phyloP scores from a whole-genome alignment of 2,888 invertebrate species.

The Horisme vitalbata region DNA sequence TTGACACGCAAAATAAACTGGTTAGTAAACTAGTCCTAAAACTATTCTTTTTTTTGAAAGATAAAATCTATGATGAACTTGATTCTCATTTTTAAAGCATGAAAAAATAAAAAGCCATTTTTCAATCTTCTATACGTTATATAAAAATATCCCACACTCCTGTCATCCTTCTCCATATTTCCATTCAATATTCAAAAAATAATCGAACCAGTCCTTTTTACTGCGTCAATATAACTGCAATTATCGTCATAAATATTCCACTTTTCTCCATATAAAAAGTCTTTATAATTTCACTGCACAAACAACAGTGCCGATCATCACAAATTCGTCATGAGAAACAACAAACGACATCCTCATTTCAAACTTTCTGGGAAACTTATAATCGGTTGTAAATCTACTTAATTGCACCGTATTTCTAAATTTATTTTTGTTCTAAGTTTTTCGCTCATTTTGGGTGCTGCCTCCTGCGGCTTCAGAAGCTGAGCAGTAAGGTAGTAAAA shows the following conservation, averaged over 20 bases:
- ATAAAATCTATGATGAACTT: too few species aligned
- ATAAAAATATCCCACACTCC: too few species aligned
- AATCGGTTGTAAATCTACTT: slow-evolving; percentile 76
- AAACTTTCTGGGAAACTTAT: slow-evolving; percentile 60
- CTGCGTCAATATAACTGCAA: slow-evolving; percentile 29
- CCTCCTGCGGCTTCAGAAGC: slow-evolving; percentile 78
- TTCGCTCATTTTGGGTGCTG: slow-evolving; percentile 64
- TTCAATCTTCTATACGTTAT: too few species aligned
- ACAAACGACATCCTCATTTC: slow-evolving; percentile 45
- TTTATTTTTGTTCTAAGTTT: slow-evolving; percentile 53
- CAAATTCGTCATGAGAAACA: slow-evolving; percentile 48
- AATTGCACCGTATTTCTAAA: slow-evolving; percentile 64
- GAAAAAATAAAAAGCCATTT: too few species aligned
- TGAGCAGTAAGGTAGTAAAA: slow-evolving; percentile 57
- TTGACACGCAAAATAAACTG: too few species aligned
- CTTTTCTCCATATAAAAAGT: slow-evolving; percentile 31
- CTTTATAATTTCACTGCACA: slow-evolving; percentile 36
- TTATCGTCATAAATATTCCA: slow-evolving; percentile 33
- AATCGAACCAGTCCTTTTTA: slow-evolving; percentile 20
- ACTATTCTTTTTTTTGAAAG: too few species aligned
- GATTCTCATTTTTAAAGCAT: too few species aligned
- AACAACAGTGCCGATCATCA: slow-evolving; percentile 48
- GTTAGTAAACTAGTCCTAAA: too few species aligned
- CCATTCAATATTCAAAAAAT: slow-evolving; percentile 19
- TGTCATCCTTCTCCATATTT: too few species aligned